These are phyloP conservation scores for Triplophysa bombifrons DNA, from an alignment of 2,797 vertebrate genomes.

Conservation along the genomic window DNA sequence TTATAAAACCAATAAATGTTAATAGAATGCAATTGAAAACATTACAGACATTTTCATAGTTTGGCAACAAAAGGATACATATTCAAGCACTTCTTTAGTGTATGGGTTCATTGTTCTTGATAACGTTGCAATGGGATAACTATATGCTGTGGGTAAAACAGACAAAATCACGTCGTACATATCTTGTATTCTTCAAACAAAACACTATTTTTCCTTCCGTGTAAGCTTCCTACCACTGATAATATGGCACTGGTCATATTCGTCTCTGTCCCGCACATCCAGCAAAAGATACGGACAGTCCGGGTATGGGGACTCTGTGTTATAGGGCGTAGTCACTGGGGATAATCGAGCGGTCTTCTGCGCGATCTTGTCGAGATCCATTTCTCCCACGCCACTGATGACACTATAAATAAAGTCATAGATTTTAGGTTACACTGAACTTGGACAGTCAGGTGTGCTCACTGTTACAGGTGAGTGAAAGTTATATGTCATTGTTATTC, in stretches of 20 bases:
- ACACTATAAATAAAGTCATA: conserved; percentile 73
- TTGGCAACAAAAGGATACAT: conserved; percentile 86
- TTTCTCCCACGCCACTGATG: conserved; percentile 90
- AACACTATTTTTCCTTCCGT: background rate
- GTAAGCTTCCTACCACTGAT: conserved; percentile 79
- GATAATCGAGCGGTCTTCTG: conserved; percentile 53
- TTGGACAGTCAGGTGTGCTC: conserved; percentile 6
- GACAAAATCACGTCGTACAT: background rate
- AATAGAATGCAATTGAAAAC: no score
- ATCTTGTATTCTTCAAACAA: background rate
- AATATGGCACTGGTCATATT: conserved; percentile 87
- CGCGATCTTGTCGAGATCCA: conserved; percentile 79
- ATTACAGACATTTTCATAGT: background rate
- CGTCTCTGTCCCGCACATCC: conserved; percentile 88
- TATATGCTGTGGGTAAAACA: conserved; percentile 78
- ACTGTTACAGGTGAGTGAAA: conserved; percentile 14
- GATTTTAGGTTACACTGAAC: conserved; percentile 33
- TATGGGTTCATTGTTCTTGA: conserved; percentile 94
- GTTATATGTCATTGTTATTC: conserved; percentile 11
- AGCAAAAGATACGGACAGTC: conserved; percentile 94
- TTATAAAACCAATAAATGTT: no score
- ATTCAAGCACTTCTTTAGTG: conserved; percentile 87
- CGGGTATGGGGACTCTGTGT: conserved; percentile 76
- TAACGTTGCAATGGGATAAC: conserved; percentile 84
- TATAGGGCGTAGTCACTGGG: conserved; percentile 38